A percentile compares a stretch with the other conserved stretches of the same genome.
These are phyloP conservation scores for Orchestes rusci DNA, from an alignment of 2,888 invertebrate genomes.

Conservation along the genomic window DNA sequence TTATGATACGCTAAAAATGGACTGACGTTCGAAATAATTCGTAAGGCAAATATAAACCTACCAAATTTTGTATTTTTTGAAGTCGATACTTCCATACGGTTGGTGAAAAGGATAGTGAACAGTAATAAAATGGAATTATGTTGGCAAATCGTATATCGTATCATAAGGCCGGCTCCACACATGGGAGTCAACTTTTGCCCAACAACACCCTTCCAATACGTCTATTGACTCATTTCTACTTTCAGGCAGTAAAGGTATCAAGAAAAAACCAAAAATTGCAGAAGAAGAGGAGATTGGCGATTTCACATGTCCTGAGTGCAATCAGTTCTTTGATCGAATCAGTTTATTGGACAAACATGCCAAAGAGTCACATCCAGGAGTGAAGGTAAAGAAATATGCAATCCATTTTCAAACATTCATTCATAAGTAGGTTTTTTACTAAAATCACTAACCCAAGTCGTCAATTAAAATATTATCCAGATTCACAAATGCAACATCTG, in stretches of 20 bases:
- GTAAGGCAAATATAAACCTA: too few species aligned
- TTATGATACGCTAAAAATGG: too few species aligned
- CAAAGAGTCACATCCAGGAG: slow-evolving; percentile 32
- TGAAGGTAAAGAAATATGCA: slow-evolving; percentile 26
- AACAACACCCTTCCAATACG: not conserved
- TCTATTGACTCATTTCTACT: not conserved
- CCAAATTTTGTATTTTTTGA: too few species aligned
- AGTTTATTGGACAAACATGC: slow-evolving; percentile 37
- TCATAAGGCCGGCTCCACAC: too few species aligned
- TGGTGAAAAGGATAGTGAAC: too few species aligned
- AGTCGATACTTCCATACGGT: too few species aligned
- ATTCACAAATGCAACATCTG: slow-evolving; percentile 43
- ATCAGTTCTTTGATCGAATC: slow-evolving; percentile 33
- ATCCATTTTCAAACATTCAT: not conserved
- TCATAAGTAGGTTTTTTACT: too few species aligned
- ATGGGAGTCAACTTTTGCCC: not conserved
- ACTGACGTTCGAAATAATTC: too few species aligned
- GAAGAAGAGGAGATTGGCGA: slow-evolving; percentile 36
- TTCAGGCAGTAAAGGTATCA: slow-evolving; percentile 24
- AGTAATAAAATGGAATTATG: too few species aligned
- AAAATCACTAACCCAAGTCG: too few species aligned
- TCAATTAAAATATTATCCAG: too few species aligned
- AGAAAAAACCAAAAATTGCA: slow-evolving; percentile 28
- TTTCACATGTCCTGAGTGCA: slow-evolving; percentile 33
- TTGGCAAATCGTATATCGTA: too few species aligned